Conservation (phyloP, 1,140 invertebrate genomes). For the Stegodyphus mimosarum region DNA sequence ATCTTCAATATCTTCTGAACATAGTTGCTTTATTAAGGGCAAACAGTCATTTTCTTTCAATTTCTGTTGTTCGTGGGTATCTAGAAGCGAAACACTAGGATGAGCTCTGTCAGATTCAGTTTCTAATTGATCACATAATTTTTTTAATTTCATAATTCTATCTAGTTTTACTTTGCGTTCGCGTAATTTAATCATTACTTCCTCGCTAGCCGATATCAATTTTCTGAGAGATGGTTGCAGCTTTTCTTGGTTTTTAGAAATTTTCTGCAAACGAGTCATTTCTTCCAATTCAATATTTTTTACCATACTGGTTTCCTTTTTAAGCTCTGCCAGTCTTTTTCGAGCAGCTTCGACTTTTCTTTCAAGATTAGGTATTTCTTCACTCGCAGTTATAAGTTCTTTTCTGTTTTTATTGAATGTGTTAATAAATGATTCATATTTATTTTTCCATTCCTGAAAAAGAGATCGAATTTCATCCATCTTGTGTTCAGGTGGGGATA, state of each 20-base stretch:
- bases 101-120: neutral
- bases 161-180: conserved; percentile 25
- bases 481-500: conserved; percentile 40
- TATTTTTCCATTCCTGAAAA: conserved; percentile 33
- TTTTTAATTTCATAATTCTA: conserved; percentile 33
- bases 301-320: conserved; percentile 6
- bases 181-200: conserved; percentile 22
- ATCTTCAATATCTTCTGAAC: conserved; percentile 18
- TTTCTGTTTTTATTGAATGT: conserved; percentile 21
- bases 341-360: neutral
- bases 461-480: conserved; percentile 36
- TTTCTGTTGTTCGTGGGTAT: neutral
- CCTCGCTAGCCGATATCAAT: conserved; percentile 34
- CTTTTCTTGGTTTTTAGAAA: conserved; percentile 11
- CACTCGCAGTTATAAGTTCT: neutral
- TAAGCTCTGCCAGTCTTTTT: conserved; percentile 4
- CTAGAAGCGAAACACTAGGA: neutral
- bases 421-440: conserved; percentile 17
- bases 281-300: conserved; percentile 16
- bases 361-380: conserved; percentile 26
- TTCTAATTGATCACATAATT: conserved; percentile 23
- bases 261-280: conserved; percentile 1
- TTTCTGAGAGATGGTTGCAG: conserved; percentile 19
- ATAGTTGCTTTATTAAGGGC: neutral
- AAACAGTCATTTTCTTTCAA: conserved; percentile 10